Evolutionary conservation across 2,113 vertebrate genomes (phyloP).

Genomic region (Microcebus tavaratra): DNA sequence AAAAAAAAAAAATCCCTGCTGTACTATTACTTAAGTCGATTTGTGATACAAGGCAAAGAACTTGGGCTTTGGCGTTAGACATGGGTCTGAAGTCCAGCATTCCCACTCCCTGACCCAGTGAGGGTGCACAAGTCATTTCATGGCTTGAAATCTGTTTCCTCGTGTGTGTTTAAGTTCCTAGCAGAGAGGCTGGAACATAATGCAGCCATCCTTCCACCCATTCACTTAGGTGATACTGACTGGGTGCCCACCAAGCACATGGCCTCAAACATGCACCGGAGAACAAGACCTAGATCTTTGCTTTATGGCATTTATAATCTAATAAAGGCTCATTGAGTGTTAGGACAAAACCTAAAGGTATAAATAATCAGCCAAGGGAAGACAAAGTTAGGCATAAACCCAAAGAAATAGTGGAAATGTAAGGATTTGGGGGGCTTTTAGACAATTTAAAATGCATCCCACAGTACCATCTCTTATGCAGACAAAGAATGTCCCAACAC

Average conservation of each 20-base stretch:
- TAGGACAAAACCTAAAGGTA: not conserved
- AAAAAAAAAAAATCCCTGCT: not conserved
- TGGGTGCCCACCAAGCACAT: not conserved
- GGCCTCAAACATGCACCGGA: not conserved
- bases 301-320: not conserved
- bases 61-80: not conserved
- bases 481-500: not conserved
- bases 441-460: not conserved
- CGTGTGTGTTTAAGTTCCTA: not conserved
- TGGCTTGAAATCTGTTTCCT: not conserved
- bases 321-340: not conserved
- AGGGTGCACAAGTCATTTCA: not conserved
- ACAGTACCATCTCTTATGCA: not conserved
- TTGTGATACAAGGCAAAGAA: not conserved
- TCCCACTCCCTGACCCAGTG: not conserved
- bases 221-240: not conserved
- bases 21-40: not conserved
- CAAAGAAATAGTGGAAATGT: not conserved
- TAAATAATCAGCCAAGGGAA: not conserved
- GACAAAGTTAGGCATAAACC: not conserved
- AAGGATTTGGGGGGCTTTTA: not conserved
- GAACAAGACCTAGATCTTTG: not conserved
- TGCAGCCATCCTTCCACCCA: accelerated
- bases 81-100: not conserved
- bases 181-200: not conserved